These are phyloP conservation scores for Alethe diademata DNA, from an alignment of 2,113 vertebrate genomes.

Conservation along the genomic window DNA sequence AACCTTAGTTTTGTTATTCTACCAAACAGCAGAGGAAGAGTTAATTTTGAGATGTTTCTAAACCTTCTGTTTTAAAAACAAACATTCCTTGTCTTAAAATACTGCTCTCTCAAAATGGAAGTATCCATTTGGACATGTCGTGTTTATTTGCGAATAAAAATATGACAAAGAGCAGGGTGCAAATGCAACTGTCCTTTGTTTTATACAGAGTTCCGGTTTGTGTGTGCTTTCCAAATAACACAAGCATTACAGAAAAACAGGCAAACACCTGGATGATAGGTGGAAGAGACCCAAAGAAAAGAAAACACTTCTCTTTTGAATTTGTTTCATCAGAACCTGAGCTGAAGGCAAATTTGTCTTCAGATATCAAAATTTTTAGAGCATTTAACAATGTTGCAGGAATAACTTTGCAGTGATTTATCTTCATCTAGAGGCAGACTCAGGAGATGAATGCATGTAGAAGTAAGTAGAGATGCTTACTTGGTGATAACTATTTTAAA, in stretches of 20 bases:
- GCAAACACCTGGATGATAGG: neutral
- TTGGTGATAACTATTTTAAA: neutral
- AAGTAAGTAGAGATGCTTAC: neutral
- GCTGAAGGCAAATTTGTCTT: neutral
- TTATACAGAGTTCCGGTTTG: neutral
- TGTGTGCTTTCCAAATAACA: neutral
- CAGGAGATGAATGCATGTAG: neutral
- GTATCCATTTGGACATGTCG: neutral
- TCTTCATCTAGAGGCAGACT: neutral
- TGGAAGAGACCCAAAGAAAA: neutral
- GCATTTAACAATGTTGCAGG: neutral
- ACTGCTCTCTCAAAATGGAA: neutral
- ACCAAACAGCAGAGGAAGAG: neutral
- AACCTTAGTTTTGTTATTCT: conserved; percentile 6
- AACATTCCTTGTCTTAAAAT: neutral
- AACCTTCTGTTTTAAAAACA: neutral
- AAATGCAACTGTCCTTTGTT: neutral
- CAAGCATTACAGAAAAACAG: neutral
- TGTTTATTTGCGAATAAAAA: neutral
- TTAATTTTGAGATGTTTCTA: neutral
- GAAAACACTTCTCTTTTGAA: neutral
- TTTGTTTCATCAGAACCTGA: accelerated
- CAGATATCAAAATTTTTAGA: neutral
- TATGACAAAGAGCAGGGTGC: neutral
- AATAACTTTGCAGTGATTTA: neutral